phyloP scores from a whole-genome alignment of 2,888 invertebrate species.

The Troides helena region DNA sequence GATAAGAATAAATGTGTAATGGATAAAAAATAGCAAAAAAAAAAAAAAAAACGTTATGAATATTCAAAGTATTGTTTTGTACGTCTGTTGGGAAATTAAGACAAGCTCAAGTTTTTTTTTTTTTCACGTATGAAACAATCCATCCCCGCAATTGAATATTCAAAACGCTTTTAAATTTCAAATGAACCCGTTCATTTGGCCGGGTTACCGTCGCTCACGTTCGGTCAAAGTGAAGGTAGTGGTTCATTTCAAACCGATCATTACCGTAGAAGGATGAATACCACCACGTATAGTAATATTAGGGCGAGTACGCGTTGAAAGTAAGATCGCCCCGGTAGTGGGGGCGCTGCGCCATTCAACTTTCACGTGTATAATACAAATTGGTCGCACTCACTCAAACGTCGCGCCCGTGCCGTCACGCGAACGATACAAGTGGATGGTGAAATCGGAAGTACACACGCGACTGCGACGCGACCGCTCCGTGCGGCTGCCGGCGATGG shows the following conservation, averaged over 20 bases:
- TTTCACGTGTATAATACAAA: constrained; percentile 20
- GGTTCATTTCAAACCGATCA: neutral
- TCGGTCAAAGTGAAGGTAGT: neutral
- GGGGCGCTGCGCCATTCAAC: neutral
- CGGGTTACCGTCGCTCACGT: too few species aligned
- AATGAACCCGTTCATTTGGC: neutral
- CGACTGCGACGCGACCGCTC: constrained; percentile 39
- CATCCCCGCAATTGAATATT: neutral
- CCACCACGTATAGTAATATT: neutral
- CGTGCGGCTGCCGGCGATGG: constrained; percentile 38
- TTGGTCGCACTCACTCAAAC: constrained; percentile 20
- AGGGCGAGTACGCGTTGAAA: constrained; percentile 10
- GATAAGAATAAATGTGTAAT: too few species aligned
- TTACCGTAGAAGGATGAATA: neutral
- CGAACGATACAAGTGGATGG: neutral
- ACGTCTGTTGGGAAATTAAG: too few species aligned
- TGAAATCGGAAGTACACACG: constrained; percentile 9
- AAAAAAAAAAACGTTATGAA: too few species aligned
- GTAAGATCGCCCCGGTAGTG: neutral
- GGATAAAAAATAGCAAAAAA: too few species aligned
- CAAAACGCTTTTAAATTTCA: constrained; percentile 7
- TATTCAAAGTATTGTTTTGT: too few species aligned
- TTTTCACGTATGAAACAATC: neutral
- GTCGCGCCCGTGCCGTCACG: constrained; percentile 7
- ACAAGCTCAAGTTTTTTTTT: neutral